Base-by-base conservation (phyloP, 23 tunicate genomes). In the Halocynthia aurantium region DNA sequence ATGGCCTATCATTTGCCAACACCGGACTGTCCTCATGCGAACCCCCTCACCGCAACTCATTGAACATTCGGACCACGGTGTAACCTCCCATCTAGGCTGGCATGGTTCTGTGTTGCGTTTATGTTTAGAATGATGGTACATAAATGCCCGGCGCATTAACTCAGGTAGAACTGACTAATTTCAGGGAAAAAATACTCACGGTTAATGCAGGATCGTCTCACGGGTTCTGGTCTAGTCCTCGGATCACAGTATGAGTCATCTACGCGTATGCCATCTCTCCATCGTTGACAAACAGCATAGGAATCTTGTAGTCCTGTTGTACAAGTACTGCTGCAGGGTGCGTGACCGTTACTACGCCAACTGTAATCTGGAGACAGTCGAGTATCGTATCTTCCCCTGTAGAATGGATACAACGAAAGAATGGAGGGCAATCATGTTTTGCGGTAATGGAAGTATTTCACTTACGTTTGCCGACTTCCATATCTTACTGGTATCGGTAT, bases 321-420 rank as follows among this genome's bases (percentile, higher is more conserved):
- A 44, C 78, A 74, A 8, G 78, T 74, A 17, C 78, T 74, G 78
- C 63, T 74, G 57, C 78, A 74, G 5, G 78, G 78, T 13, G 78
- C 62, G 55, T 53, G 55, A 20, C 78, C 78, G 19, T 52, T 74
- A 8, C 64, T 50, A n/a, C 78, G 67, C 78, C 78, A 74, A 20
- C 49, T 20, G 19, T 67, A 67, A 0, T 65, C 70, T 0, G 17
- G 22, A 40, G 70, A 65, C 9, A 65, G 49, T 10, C 70, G 70
- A 9, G 70, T 5, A 10, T 9, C 15, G 19, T 20, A 65, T 15
- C 70, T 65, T 65, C 49, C 9, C 22, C 70, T 65, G 70, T 8
- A 58, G 1, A 10, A 1, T 13, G 17, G 17, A 58, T 1, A 13
- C 17, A 1, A 58, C 1, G 17, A 13, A 1, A 13, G 17, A 58